A percentile compares a stretch with the other conserved stretches of the same genome.
Conservation (phyloP, 2,888 invertebrate species). For the Tricholauxania praeusta region DNA sequence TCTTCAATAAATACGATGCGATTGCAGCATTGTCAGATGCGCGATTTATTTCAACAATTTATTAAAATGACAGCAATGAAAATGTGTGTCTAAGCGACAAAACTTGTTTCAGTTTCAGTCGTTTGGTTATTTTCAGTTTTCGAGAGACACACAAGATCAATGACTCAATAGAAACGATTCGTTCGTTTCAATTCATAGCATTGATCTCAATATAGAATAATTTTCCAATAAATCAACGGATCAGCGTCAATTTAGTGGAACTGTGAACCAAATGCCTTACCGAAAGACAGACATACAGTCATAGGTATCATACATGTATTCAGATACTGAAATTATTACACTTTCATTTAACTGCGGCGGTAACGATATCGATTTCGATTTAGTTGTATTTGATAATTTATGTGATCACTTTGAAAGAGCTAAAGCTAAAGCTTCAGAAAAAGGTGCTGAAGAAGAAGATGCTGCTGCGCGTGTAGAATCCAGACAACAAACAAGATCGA, state of each 20-base stretch:
- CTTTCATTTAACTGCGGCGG: slow-evolving; percentile 14
- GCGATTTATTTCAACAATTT: slow-evolving; percentile 37
- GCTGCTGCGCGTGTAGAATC: neutral
- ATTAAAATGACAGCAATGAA: slow-evolving; percentile 33
- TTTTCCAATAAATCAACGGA: slow-evolving; percentile 31
- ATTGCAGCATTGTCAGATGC: slow-evolving; percentile 6
- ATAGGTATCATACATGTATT: no score
- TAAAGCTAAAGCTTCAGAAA: neutral
- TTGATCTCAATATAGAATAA: slow-evolving; percentile 24
- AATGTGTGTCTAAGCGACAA: slow-evolving; percentile 10
- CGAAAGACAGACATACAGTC: neutral
- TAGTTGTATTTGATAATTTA: slow-evolving; percentile 23
- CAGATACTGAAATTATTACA: slow-evolving; percentile 9
- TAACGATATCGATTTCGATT: slow-evolving; percentile 23
- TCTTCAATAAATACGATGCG: slow-evolving; percentile 5
- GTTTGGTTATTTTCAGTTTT: no score
- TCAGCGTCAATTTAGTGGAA: slow-evolving; percentile 25
- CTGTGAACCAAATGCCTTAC: slow-evolving; percentile 16
- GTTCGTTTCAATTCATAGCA: neutral
- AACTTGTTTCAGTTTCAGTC: slow-evolving; percentile 10
- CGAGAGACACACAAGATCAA: slow-evolving; percentile 14
- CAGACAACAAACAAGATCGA: slow-evolving; percentile 1
- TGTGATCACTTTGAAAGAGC: neutral
- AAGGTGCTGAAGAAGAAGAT: neutral
- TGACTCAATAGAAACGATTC: slow-evolving; percentile 15